Base-by-base conservation (phyloP, 2,888 invertebrate species). In the Encarsia formosa region DNA sequence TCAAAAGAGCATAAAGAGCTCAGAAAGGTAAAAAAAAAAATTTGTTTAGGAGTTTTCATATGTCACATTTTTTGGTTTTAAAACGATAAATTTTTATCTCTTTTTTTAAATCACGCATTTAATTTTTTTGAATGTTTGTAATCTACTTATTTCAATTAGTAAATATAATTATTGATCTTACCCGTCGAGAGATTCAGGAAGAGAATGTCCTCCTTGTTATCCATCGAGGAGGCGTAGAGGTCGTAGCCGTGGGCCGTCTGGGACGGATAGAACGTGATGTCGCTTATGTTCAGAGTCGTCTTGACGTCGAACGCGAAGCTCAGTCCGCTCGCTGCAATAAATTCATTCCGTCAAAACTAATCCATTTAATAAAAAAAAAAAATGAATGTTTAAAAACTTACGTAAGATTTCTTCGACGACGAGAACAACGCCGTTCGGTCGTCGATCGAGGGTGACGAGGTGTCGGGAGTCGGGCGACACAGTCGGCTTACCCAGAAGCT, bases 251-350 rank as follows among this genome's bases (percentile, higher is more conserved):
- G 84, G 19, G 82, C 83, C 3, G 80, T 81, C 65, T 82, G 81
- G 38, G 87, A 85, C 1, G 86, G 84, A 71, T 84, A 86, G 70
- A 87, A 87, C 4, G 85, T 81, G 46, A 86, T 79, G 64, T 84
- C 85, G 61, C 85, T 86, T 60, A 87, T 81, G 68, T 84, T 84
- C 55, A 87, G 73, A 5, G 84, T 85, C 8, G 87, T 87, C 71
- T 85, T 85, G 48, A 87, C 86, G 63, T 87, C 87, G 70, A 86
- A 87, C 26, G 81, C 77, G 65, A 86, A 86, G 61, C 80, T 78
- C 52, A 87, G 73, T 41, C 87, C 87, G 60, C 74, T 77, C 38
- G 79, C 84, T 84, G 68, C 2, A 74, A 47, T 47, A 11, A 39
- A 9, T n/a, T n/a, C n/a, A n/a, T n/a, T n/a, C n/a, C n/a, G n/a